Evolutionary conservation across 2,113 vertebrate genomes (phyloP), one percentile per base, ranked within the genome.

Genomic region (Numida meleagris): DNA sequence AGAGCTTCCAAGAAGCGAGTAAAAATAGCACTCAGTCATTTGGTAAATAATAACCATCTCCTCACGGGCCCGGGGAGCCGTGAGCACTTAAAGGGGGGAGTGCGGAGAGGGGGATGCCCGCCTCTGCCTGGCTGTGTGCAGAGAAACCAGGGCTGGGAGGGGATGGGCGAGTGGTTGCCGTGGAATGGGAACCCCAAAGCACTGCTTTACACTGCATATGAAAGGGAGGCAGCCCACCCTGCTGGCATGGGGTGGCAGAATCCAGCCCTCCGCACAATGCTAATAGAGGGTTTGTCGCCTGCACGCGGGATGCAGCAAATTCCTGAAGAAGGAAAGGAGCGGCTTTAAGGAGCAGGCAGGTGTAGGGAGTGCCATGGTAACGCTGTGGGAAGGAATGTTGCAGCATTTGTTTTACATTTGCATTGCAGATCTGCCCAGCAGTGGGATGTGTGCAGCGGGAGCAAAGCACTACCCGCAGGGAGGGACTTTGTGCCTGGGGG

Each of bases 21-120:
- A 97, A 96, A 97, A 96, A 97, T 97, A 97, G 95, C 94, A 40
- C 89, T 90, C 92, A 3, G 12, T 96, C 94, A 86, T 94, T 90
- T 91, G 58, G 96, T 94, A 95, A 96, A 96, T 96, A 97, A 96
- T 70, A 94, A 80, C 93, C 42, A 12, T 93, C 76, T 72, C 76
- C 93, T 94, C 65, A 3, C 66, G 40, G 88, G 75, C 89, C n/a
- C 45, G 1, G 78, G 86, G 78, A 90, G 82, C 50, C 89, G 80
- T 5, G 46, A 86, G 84, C 76, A 3, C 61, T 59, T 16, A 50
- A 31, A 78, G n/a, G 34, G 34, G 75, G 80, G 51, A 68, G 42
- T 53, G 84, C 4, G 1, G 86, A 74, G 48, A 79, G 6, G 33
- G 53, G 27, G 73, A 20, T 4, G 38, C 38, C 88, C 82, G 74